These are phyloP conservation scores for Auanema freiburgensis DNA, from an alignment of 2,888 invertebrate species.

Conservation along the genomic window DNA sequence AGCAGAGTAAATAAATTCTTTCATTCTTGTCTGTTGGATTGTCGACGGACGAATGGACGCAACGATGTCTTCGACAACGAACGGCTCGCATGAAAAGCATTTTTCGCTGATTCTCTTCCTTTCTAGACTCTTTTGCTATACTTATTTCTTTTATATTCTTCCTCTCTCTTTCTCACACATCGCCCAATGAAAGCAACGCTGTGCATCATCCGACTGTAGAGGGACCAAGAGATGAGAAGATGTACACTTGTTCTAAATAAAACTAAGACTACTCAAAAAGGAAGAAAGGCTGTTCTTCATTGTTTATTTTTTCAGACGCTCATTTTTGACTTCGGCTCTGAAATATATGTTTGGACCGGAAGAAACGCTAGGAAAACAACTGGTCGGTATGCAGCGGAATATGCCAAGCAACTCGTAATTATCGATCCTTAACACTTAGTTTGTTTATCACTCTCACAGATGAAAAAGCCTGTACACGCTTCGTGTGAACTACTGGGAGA, in stretches of 20 bases:
- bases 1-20: too few species aligned
- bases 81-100: too few species aligned
- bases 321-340: conserved; percentile 57
- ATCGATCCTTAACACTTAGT: neutral
- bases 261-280: neutral
- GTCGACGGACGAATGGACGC: too few species aligned
- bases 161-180: conserved; percentile 4
- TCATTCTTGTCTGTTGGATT: too few species aligned
- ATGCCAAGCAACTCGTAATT: conserved; percentile 48
- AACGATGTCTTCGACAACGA: too few species aligned
- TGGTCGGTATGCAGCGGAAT: conserved; percentile 41
- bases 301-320: conserved; percentile 37
- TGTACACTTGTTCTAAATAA: conserved; percentile 3
- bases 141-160: neutral
- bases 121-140: too few species aligned
- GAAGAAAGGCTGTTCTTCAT: neutral
- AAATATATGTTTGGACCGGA: conserved; percentile 57
- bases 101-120: too few species aligned
- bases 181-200: neutral
- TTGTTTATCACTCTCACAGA: conserved; percentile 1
- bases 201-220: conserved; percentile 9
- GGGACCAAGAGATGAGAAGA: conserved; percentile 4
- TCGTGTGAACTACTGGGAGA: conserved; percentile 21
- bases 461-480: conserved; percentile 26
- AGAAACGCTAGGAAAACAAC: conserved; percentile 39